phyloP scores from a whole-genome alignment of 2,888 invertebrate genomes.

The Osmoderma eremita region DNA sequence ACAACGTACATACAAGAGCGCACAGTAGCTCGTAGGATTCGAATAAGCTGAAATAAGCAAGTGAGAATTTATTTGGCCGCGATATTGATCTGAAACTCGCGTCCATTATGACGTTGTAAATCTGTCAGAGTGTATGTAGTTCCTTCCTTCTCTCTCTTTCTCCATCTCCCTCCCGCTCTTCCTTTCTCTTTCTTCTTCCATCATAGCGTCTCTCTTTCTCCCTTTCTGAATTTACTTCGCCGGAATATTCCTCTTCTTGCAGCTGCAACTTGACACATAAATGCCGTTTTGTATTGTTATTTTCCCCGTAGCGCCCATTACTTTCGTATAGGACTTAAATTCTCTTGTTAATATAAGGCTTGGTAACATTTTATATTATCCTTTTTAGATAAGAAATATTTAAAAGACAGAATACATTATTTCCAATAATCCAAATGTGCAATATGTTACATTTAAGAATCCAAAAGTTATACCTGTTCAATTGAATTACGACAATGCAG shows the following conservation, averaged over 20 bases:
- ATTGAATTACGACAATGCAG: too few species aligned
- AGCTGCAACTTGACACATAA: slow-evolving; percentile 32
- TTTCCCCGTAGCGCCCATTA: slow-evolving; percentile 11
- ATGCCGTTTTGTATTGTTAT: slow-evolving; percentile 26
- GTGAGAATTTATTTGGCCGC: slow-evolving; percentile 37
- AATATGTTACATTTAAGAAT: too few species aligned
- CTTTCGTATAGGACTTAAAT: slow-evolving; percentile 25
- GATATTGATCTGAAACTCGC: slow-evolving; percentile 37
- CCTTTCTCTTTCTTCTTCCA: background rate
- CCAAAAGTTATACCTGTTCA: too few species aligned
- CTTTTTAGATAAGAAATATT: too few species aligned
- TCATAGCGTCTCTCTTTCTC: background rate
- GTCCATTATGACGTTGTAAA: slow-evolving; percentile 38
- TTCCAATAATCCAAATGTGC: too few species aligned
- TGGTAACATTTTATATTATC: too few species aligned
- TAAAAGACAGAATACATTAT: too few species aligned
- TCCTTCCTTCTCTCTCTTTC: background rate
- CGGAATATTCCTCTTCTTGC: slow-evolving; percentile 1
- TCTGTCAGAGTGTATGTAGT: slow-evolving; percentile 29
- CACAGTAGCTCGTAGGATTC: slow-evolving; percentile 22
- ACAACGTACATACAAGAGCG: background rate
- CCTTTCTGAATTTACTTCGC: background rate
- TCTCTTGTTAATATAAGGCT: background rate
- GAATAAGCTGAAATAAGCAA: slow-evolving; percentile 36
- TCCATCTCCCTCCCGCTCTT: background rate